A percentile compares a stretch with the other conserved stretches of the same genome.
phyloP scores from a whole-genome alignment of 2,113 vertebrate species.

The Pterocles burchelli region DNA sequence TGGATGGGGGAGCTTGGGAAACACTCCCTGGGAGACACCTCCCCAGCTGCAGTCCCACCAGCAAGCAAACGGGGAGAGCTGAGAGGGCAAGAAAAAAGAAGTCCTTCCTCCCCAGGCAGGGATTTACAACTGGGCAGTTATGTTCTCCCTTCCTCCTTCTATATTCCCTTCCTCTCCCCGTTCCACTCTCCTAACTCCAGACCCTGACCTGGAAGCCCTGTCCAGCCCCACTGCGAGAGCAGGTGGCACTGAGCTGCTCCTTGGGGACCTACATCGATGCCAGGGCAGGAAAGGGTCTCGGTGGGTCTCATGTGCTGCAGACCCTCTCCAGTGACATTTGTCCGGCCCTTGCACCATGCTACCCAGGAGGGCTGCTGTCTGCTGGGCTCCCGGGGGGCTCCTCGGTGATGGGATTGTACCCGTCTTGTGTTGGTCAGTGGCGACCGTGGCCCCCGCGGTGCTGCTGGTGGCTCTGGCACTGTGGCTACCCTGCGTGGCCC shows the following conservation, averaged over 20 bases:
- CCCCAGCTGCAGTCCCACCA: neutral
- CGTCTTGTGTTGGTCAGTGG: neutral
- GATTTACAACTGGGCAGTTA: neutral
- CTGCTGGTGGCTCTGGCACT: conserved; percentile 39
- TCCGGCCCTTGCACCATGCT: neutral
- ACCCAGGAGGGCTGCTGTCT: neutral
- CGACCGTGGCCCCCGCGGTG: neutral
- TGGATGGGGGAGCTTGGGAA: neutral
- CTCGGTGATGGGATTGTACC: rapidly evolving
- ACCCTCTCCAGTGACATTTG: neutral
- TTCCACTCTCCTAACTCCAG: neutral
- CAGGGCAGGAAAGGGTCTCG: neutral
- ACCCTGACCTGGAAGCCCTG: neutral
- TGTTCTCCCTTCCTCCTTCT: neutral
- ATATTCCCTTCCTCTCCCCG: neutral
- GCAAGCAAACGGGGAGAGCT: neutral
- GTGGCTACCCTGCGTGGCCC: conserved; percentile 47
- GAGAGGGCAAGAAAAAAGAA: neutral
- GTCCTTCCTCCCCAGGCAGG: neutral
- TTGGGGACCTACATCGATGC: neutral
- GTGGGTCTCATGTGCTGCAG: neutral
- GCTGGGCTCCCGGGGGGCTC: neutral
- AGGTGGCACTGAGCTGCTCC: neutral
- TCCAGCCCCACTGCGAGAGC: neutral
- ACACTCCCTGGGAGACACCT: neutral